Evolutionary conservation across 2,888 invertebrate genomes (phyloP).

Genomic region (Tryphoninae sp.): DNA sequence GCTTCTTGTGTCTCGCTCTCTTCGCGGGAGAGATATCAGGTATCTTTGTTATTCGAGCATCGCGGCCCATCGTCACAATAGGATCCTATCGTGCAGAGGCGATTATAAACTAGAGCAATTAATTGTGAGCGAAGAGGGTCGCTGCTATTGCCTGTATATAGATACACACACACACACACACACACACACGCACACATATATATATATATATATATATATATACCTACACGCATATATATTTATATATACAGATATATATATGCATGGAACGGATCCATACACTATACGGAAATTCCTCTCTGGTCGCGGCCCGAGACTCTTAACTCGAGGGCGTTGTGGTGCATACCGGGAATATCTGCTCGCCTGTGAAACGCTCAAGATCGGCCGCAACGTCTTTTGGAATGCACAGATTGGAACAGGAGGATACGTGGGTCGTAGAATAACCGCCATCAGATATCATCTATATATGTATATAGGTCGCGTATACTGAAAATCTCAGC

Average conservation of each 20-base stretch:
- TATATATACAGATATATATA: slow-evolving; percentile 13
- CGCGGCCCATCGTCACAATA: slow-evolving; percentile 66
- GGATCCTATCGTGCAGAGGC: slow-evolving; percentile 66
- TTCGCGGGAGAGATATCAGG: slow-evolving; percentile 38
- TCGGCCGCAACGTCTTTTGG: slow-evolving; percentile 72
- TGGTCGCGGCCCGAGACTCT: slow-evolving; percentile 15
- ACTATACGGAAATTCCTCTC: slow-evolving; percentile 48
- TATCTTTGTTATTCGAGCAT: slow-evolving; percentile 68
- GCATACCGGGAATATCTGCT: slow-evolving; percentile 75
- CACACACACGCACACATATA: neutral
- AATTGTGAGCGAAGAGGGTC: slow-evolving; percentile 72
- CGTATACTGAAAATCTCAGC: neutral
- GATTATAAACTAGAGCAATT: slow-evolving; percentile 78
- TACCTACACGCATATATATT: slow-evolving; percentile 5
- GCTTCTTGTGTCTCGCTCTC: neutral
- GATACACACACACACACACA: neutral
- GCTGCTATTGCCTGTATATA: slow-evolving; percentile 58
- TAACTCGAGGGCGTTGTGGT: slow-evolving; percentile 60
- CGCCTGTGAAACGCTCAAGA: slow-evolving; percentile 71
- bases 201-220: neutral
- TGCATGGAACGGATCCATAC: slow-evolving; percentile 33
- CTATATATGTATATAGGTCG: neutral
- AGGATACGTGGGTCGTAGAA: slow-evolving; percentile 6
- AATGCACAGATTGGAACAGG: slow-evolving; percentile 66
- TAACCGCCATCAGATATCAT: slow-evolving; percentile 1